phyloP scores from a whole-genome alignment of 2,113 vertebrate species.

The Bufo bufo region DNA sequence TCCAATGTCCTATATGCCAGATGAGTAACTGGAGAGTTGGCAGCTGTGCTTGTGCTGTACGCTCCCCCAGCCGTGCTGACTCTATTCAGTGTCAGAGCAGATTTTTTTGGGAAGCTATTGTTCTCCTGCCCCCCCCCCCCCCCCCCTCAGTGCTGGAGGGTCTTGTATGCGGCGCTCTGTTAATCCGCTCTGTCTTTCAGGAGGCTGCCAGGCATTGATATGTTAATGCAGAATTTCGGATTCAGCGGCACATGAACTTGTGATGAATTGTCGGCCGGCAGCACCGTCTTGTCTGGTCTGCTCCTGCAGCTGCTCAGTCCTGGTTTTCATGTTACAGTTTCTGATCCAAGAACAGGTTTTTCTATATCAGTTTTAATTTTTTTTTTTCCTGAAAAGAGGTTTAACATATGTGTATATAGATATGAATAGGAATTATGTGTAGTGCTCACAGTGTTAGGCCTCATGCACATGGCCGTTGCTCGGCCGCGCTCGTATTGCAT shows the following conservation, averaged over 20 bases:
- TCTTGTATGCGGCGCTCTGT: constrained; percentile 35
- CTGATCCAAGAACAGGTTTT: not conserved
- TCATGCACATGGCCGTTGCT: no score
- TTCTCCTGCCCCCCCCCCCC: not conserved
- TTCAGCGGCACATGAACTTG: not conserved
- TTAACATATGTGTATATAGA: no score
- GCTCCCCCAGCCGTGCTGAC: constrained; percentile 17
- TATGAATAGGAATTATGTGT: no score
- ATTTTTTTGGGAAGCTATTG: constrained; percentile 14
- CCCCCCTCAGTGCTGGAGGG: constrained; percentile 29
- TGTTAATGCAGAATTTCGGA: constrained; percentile 47
- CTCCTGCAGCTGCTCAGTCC: not conserved
- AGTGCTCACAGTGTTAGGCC: no score
- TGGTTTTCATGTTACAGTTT: not conserved
- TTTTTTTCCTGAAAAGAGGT: no score
- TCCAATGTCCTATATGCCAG: constrained; percentile 19
- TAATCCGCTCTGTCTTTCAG: constrained; percentile 46
- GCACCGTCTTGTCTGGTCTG: not conserved
- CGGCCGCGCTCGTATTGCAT: no score
- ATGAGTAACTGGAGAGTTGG: constrained; percentile 17
- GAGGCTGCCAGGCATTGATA: constrained; percentile 49
- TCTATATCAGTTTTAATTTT: not conserved
- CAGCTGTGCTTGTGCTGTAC: not conserved
- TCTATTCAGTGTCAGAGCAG: constrained; percentile 33
- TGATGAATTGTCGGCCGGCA: not conserved